Evolutionary conservation across 2,113 vertebrate genomes (phyloP), one percentile per base, ranked within the genome.

Genomic region (Pycnonotus jocosus): DNA sequence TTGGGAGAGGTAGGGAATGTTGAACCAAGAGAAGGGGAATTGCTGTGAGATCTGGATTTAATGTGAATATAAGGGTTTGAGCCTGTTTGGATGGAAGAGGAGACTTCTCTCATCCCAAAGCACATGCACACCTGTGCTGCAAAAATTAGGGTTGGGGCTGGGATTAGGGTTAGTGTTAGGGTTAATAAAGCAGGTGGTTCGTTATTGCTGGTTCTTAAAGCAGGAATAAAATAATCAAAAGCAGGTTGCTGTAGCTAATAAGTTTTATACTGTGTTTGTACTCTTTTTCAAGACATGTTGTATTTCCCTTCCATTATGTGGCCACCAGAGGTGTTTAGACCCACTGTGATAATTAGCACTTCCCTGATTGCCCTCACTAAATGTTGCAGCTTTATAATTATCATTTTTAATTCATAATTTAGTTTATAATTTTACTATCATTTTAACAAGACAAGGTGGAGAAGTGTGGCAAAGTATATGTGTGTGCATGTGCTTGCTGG

Each of bases 281-380:
- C 37, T 48, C 45, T 38, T 91, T 88, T 91, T 91, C 56, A 79
- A 85, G 58, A 37, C 11, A 11, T 5, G 11, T 53, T 65, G 14
- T 62, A 12, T 74, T 96, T 91, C 78, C 53, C 47, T 93, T 74
- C 78, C 37, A 66, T 77, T 77, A 9, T 12, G 7, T 70, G 80
- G 56, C 60, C 4, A 11, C 90, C 79, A 89, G 66, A 66, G 74
- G 13, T 70, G 92, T 92, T 82, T 42, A 54, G 74, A 48, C 92
- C 81, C 66, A 81, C 96, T 88, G 94, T 69, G 96, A 92, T 97
- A 95, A 96, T 97, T 95, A 66, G 48, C 80, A 62, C 77, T 95
- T 83, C 60, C 68, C 69, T 97, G 94, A 96, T 94, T 96, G 93
- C 87, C 60, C 95, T 93, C 5, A 3, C 56, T 79, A 78, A 76